phyloP scores from a whole-genome alignment of 2,113 vertebrate species.

The Setophaga coronata region DNA sequence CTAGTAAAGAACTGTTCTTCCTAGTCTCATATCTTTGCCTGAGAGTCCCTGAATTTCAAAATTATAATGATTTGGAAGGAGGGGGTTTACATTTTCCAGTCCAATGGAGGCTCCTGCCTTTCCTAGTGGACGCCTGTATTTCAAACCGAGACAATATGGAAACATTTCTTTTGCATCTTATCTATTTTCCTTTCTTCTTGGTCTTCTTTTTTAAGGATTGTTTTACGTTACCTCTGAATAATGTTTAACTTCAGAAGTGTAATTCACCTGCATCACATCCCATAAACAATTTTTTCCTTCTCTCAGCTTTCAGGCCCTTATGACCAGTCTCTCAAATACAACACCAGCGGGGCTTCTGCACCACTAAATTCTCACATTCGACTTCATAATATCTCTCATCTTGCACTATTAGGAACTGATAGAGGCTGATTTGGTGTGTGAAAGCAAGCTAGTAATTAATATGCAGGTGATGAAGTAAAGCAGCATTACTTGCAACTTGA shows the following conservation, averaged over 20 bases:
- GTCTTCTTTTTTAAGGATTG: neutral
- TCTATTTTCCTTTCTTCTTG: neutral
- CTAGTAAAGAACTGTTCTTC: neutral
- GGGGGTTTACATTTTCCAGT: neutral
- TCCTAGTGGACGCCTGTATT: neutral
- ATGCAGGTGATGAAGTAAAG: neutral
- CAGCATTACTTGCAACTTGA: neutral
- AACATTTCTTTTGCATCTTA: neutral
- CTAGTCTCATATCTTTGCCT: neutral
- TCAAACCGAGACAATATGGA: neutral
- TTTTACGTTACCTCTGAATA: neutral
- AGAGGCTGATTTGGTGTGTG: neutral
- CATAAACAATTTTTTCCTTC: neutral
- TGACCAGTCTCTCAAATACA: neutral
- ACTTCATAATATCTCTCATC: neutral
- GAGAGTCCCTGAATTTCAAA: neutral
- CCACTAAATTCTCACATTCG: neutral
- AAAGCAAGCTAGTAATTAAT: neutral
- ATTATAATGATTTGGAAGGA: neutral
- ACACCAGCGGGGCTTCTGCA: neutral
- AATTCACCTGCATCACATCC: neutral
- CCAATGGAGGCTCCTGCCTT: neutral
- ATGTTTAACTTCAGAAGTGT: neutral
- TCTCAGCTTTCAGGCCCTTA: neutral
- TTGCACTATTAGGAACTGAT: neutral